Evolutionary conservation across 2,888 invertebrate species (phyloP), one percentile per base, ranked within the genome.

Genomic region (Xanthia icteritia): DNA sequence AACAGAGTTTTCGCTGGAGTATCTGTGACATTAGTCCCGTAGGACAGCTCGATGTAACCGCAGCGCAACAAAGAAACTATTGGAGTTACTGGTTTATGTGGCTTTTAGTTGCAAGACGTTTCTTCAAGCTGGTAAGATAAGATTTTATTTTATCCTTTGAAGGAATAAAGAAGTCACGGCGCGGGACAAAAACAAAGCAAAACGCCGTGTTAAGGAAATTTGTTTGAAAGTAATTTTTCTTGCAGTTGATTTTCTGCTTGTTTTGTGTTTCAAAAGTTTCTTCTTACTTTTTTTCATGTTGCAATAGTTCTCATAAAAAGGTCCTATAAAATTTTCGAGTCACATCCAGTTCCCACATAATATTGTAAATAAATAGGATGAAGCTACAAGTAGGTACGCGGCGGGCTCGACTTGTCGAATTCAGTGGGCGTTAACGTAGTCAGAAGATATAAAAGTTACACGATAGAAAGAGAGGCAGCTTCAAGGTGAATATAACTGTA

Each of bases 1-100:
- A 84, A 71, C 72, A 31, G 51, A 69, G 64, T 81, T 81, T 84
- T 51, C 51, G 65, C 48, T 65, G 20, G 36, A 56, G n/a, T 70
- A 68, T 74, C 66, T 60, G 23, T 13, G 27, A 72, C n/a, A 69
- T 51, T 9, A n/a, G 36, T 76, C 82, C 81, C 76, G 27, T 8
- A 42, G 74, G 81, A 84, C 6, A 13, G 17, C 36, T 68, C 56
- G 39, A 0, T 31, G 23, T 48, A 60, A 56, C 61, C 60, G 11
- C 54, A 68, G 39, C 31, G 75, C 81, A 84, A 82, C 84, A 66
- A 74, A 71, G 81, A 60, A 63, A 61, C 54, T 54, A 9, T 63
- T 13, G 9, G 39, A 27, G 39, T 20, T 75, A 51, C 63, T 23
- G 17, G 23, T 66, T 69, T 42, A 36, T 61, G n/a, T 42, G 5